Percentiles rank a stretch among this genome's conserved stretches.
Conservation (phyloP, 2,888 invertebrate species). For the Eurois occulta region DNA sequence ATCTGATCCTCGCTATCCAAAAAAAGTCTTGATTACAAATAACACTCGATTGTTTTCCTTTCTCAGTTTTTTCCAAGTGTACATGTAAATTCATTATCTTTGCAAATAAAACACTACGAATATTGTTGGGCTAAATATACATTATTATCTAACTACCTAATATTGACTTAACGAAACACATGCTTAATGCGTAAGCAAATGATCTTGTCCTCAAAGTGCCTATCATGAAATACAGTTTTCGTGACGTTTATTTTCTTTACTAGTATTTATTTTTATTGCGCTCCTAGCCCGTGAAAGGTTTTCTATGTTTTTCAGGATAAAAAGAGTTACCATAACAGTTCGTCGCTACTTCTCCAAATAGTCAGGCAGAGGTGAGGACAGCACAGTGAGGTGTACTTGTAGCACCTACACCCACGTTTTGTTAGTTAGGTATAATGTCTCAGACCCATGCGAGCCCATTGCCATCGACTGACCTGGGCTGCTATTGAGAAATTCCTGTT, state of each 20-base stretch:
- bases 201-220: conserved; percentile 49
- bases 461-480: no score
- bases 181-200: conserved; percentile 41
- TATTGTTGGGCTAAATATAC: conserved; percentile 40
- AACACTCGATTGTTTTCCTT: conserved; percentile 8
- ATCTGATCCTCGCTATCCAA: not conserved
- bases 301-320: not conserved
- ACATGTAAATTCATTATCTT: conserved; percentile 7
- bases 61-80: conserved; percentile 42
- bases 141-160: conserved; percentile 32
- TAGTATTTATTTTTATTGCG: conserved; percentile 14
- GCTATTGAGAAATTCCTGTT: no score
- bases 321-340: not conserved
- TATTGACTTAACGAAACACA: conserved; percentile 43
- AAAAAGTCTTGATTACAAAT: not conserved
- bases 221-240: conserved; percentile 44
- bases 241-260: conserved; percentile 10
- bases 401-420: no score
- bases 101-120: conserved; percentile 40
- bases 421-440: no score
- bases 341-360: not conserved
- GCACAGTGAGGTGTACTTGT: not conserved
- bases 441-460: no score
- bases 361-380: not conserved
- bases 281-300: not conserved